These are phyloP conservation scores for Sciaenops ocellatus DNA, from an alignment of 2,797 vertebrate species.

Conservation along the genomic window DNA sequence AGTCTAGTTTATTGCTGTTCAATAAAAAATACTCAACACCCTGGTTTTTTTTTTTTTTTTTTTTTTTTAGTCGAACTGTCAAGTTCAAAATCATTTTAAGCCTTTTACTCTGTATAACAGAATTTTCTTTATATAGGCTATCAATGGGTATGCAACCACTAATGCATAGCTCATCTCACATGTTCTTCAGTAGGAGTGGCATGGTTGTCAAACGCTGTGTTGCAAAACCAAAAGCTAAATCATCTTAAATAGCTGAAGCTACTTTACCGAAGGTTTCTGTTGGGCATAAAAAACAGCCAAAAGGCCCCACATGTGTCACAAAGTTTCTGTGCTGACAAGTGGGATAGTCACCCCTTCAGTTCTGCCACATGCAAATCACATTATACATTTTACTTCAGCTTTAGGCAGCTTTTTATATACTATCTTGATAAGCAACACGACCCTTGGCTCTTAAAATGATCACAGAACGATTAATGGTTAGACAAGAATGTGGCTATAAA, in stretches of 20 bases:
- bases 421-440: slow-evolving; percentile 29
- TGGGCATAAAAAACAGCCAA: slow-evolving; percentile 5
- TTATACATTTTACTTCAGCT: slow-evolving; percentile 7
- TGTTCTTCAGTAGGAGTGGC: neutral
- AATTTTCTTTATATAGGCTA: neutral
- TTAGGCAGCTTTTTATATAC: slow-evolving; percentile 19
- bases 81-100: neutral
- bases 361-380: slow-evolving; percentile 12
- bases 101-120: neutral
- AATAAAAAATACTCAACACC: neutral
- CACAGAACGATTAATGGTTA: slow-evolving; percentile 25
- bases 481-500: slow-evolving; percentile 53
- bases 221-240: slow-evolving; percentile 11
- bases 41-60: neutral
- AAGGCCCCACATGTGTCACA: neutral
- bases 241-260: neutral
- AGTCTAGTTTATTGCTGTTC: neutral
- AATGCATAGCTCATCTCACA: neutral
- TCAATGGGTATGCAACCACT: neutral
- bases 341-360: neutral
- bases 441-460: slow-evolving; percentile 36
- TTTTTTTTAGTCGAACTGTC: too few species aligned
- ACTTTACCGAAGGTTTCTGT: neutral
- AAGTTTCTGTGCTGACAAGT: slow-evolving; percentile 18
- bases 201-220: slow-evolving; percentile 4